Base-by-base conservation (phyloP, 2,113 vertebrate species). In the Cathartes aura region DNA sequence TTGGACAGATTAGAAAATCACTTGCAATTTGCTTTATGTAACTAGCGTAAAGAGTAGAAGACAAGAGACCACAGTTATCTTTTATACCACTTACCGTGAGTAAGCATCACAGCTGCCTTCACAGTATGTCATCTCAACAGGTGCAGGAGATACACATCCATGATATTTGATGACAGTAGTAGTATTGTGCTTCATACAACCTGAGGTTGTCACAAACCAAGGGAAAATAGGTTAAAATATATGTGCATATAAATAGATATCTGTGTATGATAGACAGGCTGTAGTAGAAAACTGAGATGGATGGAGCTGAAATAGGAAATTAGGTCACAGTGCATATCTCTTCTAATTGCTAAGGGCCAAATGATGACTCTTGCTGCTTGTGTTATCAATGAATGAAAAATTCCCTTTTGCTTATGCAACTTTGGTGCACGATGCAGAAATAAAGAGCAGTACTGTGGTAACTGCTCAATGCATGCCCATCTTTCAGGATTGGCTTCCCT, bases 101-200 rank as follows among this genome's bases (percentile, higher is more conserved):
- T 50, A 74, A 50, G 97, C 97, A 30, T 93, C 95, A 23, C 98
- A 99, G 93, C 76, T 87, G 55, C 98, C 98, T 75, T 79, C 84
- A 52, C 98, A 99, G 87, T 97, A 98, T 23, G 98, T 40, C 23
- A 98, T 72, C 73, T 75, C 90, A 83, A 98, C 94, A 3, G 98
- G 97, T 36, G 22, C 21, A 9, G 53, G 6, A 47, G 98, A 98
- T 15, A 91, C 80, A 83, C 98, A 98, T 71, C 73, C 92, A 1
- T 32, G 15, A 3, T 97, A 48, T 15, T 6, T 91, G 84, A 99
- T 95, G 74, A 95, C 58, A 47, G 73, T 90, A 4, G 50, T 59
- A 16, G 32, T 66, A 19, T 80, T 73, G 59, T 62, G 8, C 70
- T 97, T 58, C 4, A 2, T 21, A 55, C 98, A 98, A n/a, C 11